phyloP scores from a whole-genome alignment of 2,888 invertebrate genomes.

The Cryptocephalus moraei region DNA sequence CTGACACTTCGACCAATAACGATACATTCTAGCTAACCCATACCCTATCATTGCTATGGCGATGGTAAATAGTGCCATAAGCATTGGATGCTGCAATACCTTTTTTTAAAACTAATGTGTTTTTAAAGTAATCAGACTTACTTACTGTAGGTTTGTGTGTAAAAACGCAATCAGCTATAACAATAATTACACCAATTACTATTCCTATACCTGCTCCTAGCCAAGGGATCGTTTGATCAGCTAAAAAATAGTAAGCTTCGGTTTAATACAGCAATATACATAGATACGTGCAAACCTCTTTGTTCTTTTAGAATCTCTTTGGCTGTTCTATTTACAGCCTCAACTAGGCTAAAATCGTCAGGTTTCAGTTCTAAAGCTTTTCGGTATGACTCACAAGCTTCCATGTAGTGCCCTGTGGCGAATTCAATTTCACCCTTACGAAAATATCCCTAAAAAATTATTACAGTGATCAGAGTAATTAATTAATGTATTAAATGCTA shows the following conservation, averaged over 20 bases:
- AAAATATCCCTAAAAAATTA: slow-evolving; percentile 52
- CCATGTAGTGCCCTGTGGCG: slow-evolving; percentile 54
- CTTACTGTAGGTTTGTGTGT: slow-evolving; percentile 57
- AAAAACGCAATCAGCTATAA: slow-evolving; percentile 57
- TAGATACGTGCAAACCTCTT: slow-evolving; percentile 40
- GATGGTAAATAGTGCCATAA: slow-evolving; percentile 61
- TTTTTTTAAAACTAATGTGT: not conserved
- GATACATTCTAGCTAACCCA: slow-evolving; percentile 49
- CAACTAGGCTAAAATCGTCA: slow-evolving; percentile 51
- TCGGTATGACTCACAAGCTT: slow-evolving; percentile 59
- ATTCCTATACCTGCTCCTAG: slow-evolving; percentile 64
- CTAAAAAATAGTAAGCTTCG: slow-evolving; percentile 29
- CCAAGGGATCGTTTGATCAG: slow-evolving; percentile 63
- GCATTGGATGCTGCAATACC: slow-evolving; percentile 54
- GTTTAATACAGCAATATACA: not conserved
- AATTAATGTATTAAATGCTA: too few relatives aligned
- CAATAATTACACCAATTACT: slow-evolving; percentile 56
- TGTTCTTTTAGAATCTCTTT: slow-evolving; percentile 49
- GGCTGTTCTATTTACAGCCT: slow-evolving; percentile 51
- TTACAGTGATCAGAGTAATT: not conserved
- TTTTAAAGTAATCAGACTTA: slow-evolving; percentile 8
- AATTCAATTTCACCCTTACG: slow-evolving; percentile 63
- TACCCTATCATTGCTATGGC: slow-evolving; percentile 57
- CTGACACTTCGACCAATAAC: slow-evolving; percentile 44
- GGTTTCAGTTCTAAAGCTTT: slow-evolving; percentile 58